phyloP scores from a whole-genome alignment of 2,113 vertebrate genomes.

The Anarrhichthys ocellatus region DNA sequence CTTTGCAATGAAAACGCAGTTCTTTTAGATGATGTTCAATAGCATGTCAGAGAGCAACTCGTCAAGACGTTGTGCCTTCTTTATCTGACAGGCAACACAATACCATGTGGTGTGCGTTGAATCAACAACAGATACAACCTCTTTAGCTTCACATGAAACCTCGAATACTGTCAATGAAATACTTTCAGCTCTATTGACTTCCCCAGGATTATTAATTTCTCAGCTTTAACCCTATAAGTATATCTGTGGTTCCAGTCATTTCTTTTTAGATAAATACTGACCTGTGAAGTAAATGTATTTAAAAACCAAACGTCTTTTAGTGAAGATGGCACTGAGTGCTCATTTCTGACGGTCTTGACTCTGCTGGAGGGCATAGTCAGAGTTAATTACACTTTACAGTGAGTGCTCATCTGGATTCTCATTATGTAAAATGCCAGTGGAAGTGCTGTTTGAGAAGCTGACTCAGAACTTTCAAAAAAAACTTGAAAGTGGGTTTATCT shows the following conservation, averaged over 20 bases:
- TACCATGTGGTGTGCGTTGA: constrained; percentile 56
- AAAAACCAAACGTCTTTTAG: not conserved
- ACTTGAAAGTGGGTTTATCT: constrained; percentile 20
- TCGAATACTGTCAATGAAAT: constrained; percentile 55
- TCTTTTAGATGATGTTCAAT: constrained; percentile 27
- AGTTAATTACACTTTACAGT: constrained; percentile 52
- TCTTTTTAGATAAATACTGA: not conserved
- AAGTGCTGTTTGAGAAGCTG: constrained; percentile 41
- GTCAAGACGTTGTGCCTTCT: constrained; percentile 44
- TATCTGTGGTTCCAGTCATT: not conserved
- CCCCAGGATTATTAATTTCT: constrained; percentile 35
- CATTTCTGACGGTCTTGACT: constrained; percentile 30
- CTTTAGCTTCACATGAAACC: constrained; percentile 60
- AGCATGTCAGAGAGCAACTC: constrained; percentile 43
- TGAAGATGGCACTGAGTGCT: constrained; percentile 1
- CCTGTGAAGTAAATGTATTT: not conserved
- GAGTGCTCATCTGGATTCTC: constrained; percentile 44
- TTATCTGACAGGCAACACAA: constrained; percentile 66
- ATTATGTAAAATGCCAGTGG: constrained; percentile 54
- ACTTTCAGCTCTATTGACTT: constrained; percentile 46
- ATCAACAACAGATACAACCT: constrained; percentile 68
- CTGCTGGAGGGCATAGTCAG: constrained; percentile 23
- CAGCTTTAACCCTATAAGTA: constrained; percentile 11
- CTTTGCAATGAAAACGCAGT: constrained; percentile 23
- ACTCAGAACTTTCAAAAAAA: constrained; percentile 32